These are phyloP conservation scores for Diogma glabrata DNA, from an alignment of 2,888 invertebrate species.

Conservation along the genomic window DNA sequence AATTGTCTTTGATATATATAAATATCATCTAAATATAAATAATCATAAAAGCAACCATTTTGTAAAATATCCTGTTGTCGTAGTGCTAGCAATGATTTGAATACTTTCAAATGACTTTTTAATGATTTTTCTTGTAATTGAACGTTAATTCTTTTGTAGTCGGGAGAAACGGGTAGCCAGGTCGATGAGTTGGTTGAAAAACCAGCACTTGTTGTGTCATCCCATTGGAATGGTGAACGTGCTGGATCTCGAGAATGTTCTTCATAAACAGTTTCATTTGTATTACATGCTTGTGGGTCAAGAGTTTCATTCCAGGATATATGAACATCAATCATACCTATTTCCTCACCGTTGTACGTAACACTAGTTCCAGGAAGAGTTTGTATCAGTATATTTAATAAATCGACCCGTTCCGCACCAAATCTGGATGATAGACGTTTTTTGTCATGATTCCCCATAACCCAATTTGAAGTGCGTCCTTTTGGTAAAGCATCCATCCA, in stretches of 20 bases:
- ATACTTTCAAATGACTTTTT: constrained; percentile 52
- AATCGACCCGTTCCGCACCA: constrained; percentile 39
- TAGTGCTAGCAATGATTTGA: constrained; percentile 43
- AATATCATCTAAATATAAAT: constrained; percentile 15
- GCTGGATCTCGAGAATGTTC: constrained; percentile 42
- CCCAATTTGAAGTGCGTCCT: constrained; percentile 51
- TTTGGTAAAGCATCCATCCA: constrained; percentile 50
- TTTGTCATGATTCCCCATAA: constrained; percentile 43
- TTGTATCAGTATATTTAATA: constrained; percentile 43
- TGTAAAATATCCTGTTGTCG: constrained; percentile 38
- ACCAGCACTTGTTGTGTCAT: constrained; percentile 35
- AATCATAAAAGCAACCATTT: constrained; percentile 25
- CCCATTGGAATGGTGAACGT: constrained; percentile 54
- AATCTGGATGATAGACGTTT: constrained; percentile 36
- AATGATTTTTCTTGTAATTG: constrained; percentile 38
- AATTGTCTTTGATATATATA: no score
- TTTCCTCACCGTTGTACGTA: constrained; percentile 57
- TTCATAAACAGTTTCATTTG: constrained; percentile 35
- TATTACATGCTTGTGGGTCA: constrained; percentile 42
- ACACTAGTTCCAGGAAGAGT: constrained; percentile 47
- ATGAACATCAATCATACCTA: constrained; percentile 48
- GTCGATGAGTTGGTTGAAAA: constrained; percentile 36
- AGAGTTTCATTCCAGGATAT: constrained; percentile 40
- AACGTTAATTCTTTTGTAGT: constrained; percentile 48
- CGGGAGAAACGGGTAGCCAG: constrained; percentile 57